Percentiles rank a stretch among this genome's conserved stretches.
Evolutionary conservation across 2,888 invertebrate genomes (phyloP).

Genomic region (Ariolimax columbianus): DNA sequence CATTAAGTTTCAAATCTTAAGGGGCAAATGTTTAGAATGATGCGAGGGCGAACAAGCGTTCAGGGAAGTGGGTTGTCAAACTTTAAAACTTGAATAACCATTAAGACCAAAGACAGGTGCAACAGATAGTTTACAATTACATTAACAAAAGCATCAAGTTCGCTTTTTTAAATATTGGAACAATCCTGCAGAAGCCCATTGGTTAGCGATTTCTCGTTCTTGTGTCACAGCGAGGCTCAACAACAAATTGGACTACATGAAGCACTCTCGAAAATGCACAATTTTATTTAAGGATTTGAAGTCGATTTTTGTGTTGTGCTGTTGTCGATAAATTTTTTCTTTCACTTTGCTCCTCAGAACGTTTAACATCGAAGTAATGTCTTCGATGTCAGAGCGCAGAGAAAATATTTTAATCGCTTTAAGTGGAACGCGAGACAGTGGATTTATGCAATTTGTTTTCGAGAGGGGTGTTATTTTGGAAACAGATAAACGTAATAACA

Average conservation of each 20-base stretch:
- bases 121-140: too few relatives aligned
- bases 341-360: not conserved
- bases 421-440: too few relatives aligned
- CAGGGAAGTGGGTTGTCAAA: too few relatives aligned
- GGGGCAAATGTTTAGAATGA: too few relatives aligned
- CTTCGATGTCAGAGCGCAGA: not conserved
- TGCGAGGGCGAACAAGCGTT: too few relatives aligned
- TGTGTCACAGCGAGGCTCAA: not conserved
- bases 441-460: not conserved
- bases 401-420: not conserved
- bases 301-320: not conserved
- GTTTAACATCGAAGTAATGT: not conserved
- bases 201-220: not conserved
- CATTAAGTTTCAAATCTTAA: too few relatives aligned
- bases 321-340: not conserved
- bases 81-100: too few relatives aligned
- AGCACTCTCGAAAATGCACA: not conserved
- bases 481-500: too few relatives aligned
- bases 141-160: too few relatives aligned
- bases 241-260: not conserved
- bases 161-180: too few relatives aligned
- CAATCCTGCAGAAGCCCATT: not conserved
- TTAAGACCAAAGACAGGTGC: too few relatives aligned
- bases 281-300: not conserved
- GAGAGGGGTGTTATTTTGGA: not conserved